These are phyloP conservation scores for Drepana arcuata DNA, from an alignment of 1,140 invertebrate species.

Conservation along the genomic window DNA sequence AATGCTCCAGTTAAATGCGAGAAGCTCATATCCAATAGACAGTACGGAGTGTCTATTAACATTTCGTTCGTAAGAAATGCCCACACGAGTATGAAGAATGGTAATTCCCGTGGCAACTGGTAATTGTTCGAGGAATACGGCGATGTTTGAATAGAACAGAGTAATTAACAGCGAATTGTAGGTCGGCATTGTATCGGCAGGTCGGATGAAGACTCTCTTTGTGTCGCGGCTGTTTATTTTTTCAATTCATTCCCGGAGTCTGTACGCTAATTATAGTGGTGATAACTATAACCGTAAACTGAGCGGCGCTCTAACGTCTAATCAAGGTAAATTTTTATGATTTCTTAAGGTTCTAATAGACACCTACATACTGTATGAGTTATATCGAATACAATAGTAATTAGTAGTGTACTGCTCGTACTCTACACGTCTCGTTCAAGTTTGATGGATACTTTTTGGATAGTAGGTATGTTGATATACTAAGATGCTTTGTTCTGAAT, in stretches of 20 bases:
- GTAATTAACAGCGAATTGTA: slow-evolving; percentile 51
- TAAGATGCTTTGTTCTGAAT: no score
- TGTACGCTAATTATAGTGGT: slow-evolving; percentile 39
- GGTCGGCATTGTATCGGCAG: slow-evolving; percentile 43
- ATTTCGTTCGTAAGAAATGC: no score
- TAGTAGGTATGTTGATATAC: no score
- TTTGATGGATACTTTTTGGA: no score
- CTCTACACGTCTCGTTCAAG: no score
- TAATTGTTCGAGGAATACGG: slow-evolving; percentile 31
- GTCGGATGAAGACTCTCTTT: slow-evolving; percentile 53
- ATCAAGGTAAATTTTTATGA: slow-evolving; percentile 25
- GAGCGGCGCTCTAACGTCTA: slow-evolving; percentile 17
- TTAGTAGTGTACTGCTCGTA: no score
- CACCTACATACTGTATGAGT: no score
- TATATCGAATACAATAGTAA: no score
- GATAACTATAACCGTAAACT: slow-evolving; percentile 31
- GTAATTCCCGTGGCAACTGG: slow-evolving; percentile 12
- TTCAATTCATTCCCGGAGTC: slow-evolving; percentile 40
- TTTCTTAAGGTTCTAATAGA: slow-evolving; percentile 7
- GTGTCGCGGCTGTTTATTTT: slow-evolving; percentile 49
- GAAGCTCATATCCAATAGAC: no score
- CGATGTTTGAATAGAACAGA: slow-evolving; percentile 37
- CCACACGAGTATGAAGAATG: no score
- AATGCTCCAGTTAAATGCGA: slow-evolving; percentile 58
- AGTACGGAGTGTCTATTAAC: slow-evolving; percentile 4